phyloP scores from a whole-genome alignment of 2,113 vertebrate genomes.

The Sapayoa aenigma region DNA sequence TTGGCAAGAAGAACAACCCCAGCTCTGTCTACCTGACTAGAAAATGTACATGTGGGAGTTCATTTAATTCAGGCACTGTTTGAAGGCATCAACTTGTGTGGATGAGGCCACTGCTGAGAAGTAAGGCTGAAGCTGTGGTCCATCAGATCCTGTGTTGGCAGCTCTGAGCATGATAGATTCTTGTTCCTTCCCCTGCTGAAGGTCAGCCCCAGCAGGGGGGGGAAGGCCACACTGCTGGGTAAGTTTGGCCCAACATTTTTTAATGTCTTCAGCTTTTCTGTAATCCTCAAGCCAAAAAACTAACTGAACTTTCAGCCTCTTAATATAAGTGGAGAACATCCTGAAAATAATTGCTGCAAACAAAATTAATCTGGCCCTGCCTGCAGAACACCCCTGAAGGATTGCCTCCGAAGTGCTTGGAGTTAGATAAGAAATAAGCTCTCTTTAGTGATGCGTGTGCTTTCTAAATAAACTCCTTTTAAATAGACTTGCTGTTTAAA shows the following conservation, averaged over 20 bases:
- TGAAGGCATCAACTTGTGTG: background rate
- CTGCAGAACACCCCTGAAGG: constrained; percentile 48
- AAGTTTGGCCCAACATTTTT: background rate
- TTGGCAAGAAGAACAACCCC: background rate
- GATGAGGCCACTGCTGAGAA: background rate
- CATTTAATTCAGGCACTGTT: background rate
- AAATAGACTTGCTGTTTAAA: constrained; percentile 49
- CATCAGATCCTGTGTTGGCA: background rate
- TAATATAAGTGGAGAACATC: constrained; percentile 42
- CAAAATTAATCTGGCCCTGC: constrained; percentile 57
- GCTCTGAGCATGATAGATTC: background rate
- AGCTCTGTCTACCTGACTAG: background rate
- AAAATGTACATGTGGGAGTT: background rate
- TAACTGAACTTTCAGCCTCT: constrained; percentile 26
- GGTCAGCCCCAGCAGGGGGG: background rate
- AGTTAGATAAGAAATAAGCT: constrained; percentile 67
- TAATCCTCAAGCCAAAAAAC: constrained; percentile 27
- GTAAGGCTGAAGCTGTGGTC: background rate
- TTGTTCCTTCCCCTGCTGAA: background rate
- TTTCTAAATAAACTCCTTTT: constrained; percentile 54
- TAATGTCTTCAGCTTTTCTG: background rate
- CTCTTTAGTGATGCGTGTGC: constrained; percentile 29
- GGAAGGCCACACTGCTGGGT: background rate
- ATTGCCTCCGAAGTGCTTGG: constrained; percentile 44
- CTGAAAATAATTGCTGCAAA: constrained; percentile 54